phyloP scores from a whole-genome alignment of 1,140 invertebrate species.

The Drosophila biarmipes region DNA sequence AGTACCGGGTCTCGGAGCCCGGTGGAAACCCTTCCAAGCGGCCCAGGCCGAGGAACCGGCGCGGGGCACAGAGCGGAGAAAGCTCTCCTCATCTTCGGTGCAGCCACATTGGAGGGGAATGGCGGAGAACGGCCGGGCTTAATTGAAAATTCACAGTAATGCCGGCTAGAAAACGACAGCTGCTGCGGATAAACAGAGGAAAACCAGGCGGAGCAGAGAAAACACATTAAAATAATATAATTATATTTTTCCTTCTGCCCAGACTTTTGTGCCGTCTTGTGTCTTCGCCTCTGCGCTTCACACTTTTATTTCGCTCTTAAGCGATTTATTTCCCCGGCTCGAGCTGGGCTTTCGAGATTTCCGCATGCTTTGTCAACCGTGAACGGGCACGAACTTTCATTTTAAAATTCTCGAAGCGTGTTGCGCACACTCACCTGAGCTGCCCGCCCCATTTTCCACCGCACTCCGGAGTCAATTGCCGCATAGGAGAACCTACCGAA shows the following conservation, averaged over 20 bases:
- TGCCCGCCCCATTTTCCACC: constrained; percentile 28
- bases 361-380: constrained; percentile 82
- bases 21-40: constrained; percentile 22
- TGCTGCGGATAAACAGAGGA: constrained; percentile 57
- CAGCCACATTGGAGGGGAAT: constrained; percentile 44
- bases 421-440: constrained; percentile 16
- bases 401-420: constrained; percentile 77
- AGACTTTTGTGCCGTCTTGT: constrained; percentile 48
- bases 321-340: constrained; percentile 43
- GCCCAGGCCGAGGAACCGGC: constrained; percentile 4
- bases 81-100: constrained; percentile 49
- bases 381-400: constrained; percentile 81
- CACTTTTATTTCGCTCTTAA: constrained; percentile 25
- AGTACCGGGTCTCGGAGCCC: constrained; percentile 1
- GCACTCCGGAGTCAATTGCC: constrained; percentile 10
- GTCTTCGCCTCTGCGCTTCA: neutral
- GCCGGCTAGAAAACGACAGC: constrained; percentile 73
- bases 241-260: constrained; percentile 46
- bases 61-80: constrained; percentile 28
- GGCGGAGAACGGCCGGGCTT: constrained; percentile 46
- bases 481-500: constrained; percentile 33
- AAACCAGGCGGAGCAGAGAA: constrained; percentile 34
- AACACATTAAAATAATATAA: constrained; percentile 80
- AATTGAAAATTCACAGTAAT: constrained; percentile 80
- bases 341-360: constrained; percentile 52